phyloP scores from a whole-genome alignment of 2,888 invertebrate species.

The Nemoura dubitans region DNA sequence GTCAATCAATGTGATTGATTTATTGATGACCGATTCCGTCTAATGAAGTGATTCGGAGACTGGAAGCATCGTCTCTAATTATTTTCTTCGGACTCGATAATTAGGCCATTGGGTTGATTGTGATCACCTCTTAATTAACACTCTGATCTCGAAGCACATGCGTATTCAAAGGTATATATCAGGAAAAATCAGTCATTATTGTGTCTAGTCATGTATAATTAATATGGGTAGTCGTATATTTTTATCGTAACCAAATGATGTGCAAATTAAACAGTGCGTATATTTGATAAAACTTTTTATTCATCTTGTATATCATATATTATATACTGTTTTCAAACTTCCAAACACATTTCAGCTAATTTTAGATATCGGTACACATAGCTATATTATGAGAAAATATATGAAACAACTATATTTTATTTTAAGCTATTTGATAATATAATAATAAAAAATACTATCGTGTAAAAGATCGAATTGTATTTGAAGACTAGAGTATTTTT shows the following conservation, averaged over 20 bases:
- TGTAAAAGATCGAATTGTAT: too few species aligned
- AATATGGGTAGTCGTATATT: not conserved
- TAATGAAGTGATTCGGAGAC: not conserved
- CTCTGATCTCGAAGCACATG: not conserved
- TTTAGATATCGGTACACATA: not conserved
- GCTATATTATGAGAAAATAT: not conserved
- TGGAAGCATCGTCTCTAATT: not conserved
- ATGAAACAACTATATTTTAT: not conserved
- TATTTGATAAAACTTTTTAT: not conserved
- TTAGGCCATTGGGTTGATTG: not conserved
- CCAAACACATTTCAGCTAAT: not conserved
- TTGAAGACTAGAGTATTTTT: conserved; percentile 4
- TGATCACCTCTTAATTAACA: conserved; percentile 7
- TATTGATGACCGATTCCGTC: not conserved
- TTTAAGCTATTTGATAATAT: not conserved
- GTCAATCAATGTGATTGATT: not conserved
- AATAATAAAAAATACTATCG: not conserved
- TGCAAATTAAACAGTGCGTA: not conserved
- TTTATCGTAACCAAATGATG: not conserved
- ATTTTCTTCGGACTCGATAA: not conserved
- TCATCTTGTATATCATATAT: not conserved
- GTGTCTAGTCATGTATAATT: conserved; percentile 1
- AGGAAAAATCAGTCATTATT: not conserved
- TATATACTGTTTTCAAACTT: not conserved
- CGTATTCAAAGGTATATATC: not conserved